A percentile compares a stretch with the other conserved stretches of the same genome.
These are phyloP conservation scores for Puma concolor DNA, from an alignment of 2,113 vertebrate species.

Conservation along the genomic window DNA sequence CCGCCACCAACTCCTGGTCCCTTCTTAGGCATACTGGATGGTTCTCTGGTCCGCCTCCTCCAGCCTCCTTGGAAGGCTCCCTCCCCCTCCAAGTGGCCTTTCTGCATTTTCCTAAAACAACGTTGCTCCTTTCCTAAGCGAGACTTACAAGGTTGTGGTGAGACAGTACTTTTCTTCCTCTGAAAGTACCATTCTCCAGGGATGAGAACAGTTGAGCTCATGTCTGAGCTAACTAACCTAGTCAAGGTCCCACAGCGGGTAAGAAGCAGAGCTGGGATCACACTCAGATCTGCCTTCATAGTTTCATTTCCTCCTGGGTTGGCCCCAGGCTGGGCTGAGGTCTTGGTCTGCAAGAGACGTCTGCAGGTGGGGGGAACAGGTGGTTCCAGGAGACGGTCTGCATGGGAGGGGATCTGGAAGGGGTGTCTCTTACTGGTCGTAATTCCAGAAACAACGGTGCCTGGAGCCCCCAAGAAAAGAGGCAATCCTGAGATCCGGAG, in stretches of 20 bases:
- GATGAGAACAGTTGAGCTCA: background rate
- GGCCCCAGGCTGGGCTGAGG: too few species aligned
- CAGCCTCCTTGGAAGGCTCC: background rate
- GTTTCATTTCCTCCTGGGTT: background rate
- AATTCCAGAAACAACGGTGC: background rate
- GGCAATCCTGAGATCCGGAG: background rate
- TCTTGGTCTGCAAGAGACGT: background rate
- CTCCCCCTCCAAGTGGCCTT: background rate
- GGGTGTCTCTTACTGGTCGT: background rate
- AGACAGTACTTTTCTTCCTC: background rate
- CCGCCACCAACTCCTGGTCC: rapidly evolving
- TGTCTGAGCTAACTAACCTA: background rate
- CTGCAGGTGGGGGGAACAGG: background rate
- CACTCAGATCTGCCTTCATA: background rate
- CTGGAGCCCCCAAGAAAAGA: background rate
- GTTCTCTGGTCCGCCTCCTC: background rate
- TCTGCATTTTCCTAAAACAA: background rate
- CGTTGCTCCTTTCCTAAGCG: background rate
- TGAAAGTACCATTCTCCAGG: background rate
- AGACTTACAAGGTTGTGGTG: background rate
- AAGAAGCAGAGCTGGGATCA: background rate
- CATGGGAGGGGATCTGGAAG: background rate
- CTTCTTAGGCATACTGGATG: background rate
- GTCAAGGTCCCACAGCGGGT: background rate
- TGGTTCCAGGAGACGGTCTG: background rate